A percentile compares a stretch with the other conserved stretches of the same genome.
Evolutionary conservation across 2,888 invertebrate species (phyloP).

Genomic region (Drosophila ezoana): DNA sequence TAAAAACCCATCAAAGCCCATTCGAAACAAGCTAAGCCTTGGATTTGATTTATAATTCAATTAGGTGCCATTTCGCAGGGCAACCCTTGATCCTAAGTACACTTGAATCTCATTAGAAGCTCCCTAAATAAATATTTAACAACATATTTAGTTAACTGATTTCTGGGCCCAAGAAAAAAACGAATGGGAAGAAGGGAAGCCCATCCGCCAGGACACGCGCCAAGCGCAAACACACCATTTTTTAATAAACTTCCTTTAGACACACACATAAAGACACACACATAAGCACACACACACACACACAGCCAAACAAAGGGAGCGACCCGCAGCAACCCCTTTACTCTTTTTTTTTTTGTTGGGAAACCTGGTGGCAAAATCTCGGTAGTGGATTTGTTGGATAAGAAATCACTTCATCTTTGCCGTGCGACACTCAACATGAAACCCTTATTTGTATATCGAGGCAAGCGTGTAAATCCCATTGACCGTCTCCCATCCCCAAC

Average conservation of each 20-base stretch:
- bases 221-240: constrained; percentile 75
- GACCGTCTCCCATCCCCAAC: constrained; percentile 33
- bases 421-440: constrained; percentile 60
- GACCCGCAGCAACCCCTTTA: constrained; percentile 62
- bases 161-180: constrained; percentile 33
- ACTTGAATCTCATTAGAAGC: constrained; percentile 75
- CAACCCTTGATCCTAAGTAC: constrained; percentile 34
- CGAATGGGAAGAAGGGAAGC: constrained; percentile 26
- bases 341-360: neutral
- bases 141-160: constrained; percentile 78
- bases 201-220: constrained; percentile 69
- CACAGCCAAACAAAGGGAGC: neutral
- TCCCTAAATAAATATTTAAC: constrained; percentile 72
- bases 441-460: constrained; percentile 80
- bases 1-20: neutral
- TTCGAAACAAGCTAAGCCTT: constrained; percentile 2
- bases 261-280: constrained; percentile 17
- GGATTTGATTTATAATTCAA: constrained; percentile 56
- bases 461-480: constrained; percentile 78
- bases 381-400: constrained; percentile 75
- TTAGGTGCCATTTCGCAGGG: constrained; percentile 42
- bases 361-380: constrained; percentile 30
- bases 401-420: constrained; percentile 78
- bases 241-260: constrained; percentile 75
- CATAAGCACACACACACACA: neutral